These are phyloP conservation scores for Zygaena filipendulae DNA, from an alignment of 2,888 invertebrate genomes.

Conservation along the genomic window DNA sequence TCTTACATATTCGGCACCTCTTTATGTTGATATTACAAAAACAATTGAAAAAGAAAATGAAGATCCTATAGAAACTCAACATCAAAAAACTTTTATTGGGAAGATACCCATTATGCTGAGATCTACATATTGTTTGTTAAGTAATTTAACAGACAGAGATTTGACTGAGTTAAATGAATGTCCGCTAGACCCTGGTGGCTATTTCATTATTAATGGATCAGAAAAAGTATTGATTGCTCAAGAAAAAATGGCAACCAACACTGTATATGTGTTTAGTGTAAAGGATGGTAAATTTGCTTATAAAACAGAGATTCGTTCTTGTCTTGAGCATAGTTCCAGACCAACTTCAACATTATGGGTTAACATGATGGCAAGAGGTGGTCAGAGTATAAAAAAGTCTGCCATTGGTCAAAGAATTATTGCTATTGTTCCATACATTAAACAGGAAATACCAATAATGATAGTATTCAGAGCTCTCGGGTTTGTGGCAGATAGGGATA, in stretches of 20 bases:
- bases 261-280: constrained; percentile 99
- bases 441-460: constrained; percentile 99
- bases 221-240: constrained; percentile 99
- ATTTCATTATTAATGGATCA: constrained; percentile 99
- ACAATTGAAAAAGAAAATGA: constrained; percentile 92
- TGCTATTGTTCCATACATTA: constrained; percentile 97
- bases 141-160: constrained; percentile 97
- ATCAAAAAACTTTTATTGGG: constrained; percentile 79
- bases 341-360: constrained; percentile 99
- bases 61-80: constrained; percentile 86
- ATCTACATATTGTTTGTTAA: constrained; percentile 96
- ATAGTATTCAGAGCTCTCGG: constrained; percentile 99
- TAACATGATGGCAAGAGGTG: constrained; percentile 99
- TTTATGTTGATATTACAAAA: constrained; percentile 99
- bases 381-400: constrained; percentile 98
- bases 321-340: constrained; percentile 77
- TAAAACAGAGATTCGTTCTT: constrained; percentile 97
- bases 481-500: constrained; percentile 99
- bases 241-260: constrained; percentile 99
- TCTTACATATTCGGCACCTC: constrained; percentile 96
- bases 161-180: constrained; percentile 99
- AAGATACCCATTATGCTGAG: constrained; percentile 99
- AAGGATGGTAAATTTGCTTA: constrained; percentile 99
- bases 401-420: constrained; percentile 99
- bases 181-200: constrained; percentile 98